Evolutionary conservation across 2,888 invertebrate species (phyloP), one percentile per base, ranked within the genome.

Genomic region (Lasioglossum vierecki): DNA sequence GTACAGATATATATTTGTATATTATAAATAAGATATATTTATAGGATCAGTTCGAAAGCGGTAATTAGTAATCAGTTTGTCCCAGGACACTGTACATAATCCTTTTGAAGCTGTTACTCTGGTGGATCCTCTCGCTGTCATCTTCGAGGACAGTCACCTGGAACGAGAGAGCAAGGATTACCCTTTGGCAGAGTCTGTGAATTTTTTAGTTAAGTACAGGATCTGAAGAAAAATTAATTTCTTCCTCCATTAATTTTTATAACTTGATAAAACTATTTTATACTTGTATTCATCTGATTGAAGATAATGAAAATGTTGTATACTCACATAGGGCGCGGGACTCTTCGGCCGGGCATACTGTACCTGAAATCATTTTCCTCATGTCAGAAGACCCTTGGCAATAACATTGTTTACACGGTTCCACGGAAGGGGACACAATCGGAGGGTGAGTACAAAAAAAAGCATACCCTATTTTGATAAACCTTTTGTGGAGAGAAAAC

Each of bases 91-190:
- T 97, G 96, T 97, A 97, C 98, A 98, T 98, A 95, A 98, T 97
- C 95, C 98, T 97, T 95, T 98, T 98, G 96, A 98, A 98, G 90
- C 98, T 98, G 95, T 98, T 97, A 95, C 98, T 98, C 95, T 98
- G 98, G 94, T 98, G 98, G 94, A 98, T 98, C 93, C 96, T 96
- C 94, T 98, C 98, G 93, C 97, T 97, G 91, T 97, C 96, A 92
- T 95, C 96, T 41, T 96, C 96, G 90, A 97, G 95, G 80, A 97
- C 96, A 95, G 97, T 97, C 91, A 97, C 96, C 97, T 97, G 96
- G 30, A 57, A 71, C 60, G 15, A 57, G 77, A 71, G 8, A 4
- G 35, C 3, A 68, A 68, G 35, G 39, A 11, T 68, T 22, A 63
- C 8, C 30, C 15, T 63, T n/a, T n/a, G 57, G 4, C 11, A 57